Conservation (phyloP, 2,888 invertebrate genomes). For the Cotesia congregata region DNA sequence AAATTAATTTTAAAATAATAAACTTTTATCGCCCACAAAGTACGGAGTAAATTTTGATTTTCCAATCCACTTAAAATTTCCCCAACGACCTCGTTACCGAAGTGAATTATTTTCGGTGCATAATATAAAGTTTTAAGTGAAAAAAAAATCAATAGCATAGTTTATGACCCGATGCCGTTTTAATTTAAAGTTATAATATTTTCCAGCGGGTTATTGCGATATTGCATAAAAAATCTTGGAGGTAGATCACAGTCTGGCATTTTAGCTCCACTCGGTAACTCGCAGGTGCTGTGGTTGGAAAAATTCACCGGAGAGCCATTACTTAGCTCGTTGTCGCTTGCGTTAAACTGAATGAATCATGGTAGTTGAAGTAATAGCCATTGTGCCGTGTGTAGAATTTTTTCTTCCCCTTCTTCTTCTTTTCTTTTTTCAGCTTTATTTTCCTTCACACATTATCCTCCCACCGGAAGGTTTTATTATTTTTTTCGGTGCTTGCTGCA, state of each 20-base stretch:
- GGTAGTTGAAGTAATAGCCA: conserved; percentile 42
- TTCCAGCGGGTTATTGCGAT: neutral
- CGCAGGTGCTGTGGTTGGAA: conserved; percentile 8
- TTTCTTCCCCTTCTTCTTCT: neutral
- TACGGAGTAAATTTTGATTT: no score
- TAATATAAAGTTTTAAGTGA: neutral
- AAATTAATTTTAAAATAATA: no score
- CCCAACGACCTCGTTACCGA: neutral
- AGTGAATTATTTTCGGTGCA: neutral
- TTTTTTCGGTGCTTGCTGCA: conserved; percentile 3
- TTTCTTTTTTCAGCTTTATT: neutral
- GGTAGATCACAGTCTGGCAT: neutral
- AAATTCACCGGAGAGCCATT: conserved; percentile 27
- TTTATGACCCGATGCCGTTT: neutral
- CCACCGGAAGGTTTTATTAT: neutral
- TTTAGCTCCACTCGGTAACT: neutral
- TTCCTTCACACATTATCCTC: conserved; percentile 10
- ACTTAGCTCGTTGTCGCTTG: conserved; percentile 39
- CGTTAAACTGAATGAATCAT: conserved; percentile 32
- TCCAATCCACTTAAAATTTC: no score
- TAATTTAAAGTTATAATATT: neutral
- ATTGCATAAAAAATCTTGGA: neutral
- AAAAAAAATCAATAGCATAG: neutral
- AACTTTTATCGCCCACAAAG: no score
- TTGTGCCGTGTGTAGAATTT: conserved; percentile 43